These are phyloP conservation scores for Hydropsyche tenuis DNA, from an alignment of 1,140 invertebrate species.

Conservation along the genomic window DNA sequence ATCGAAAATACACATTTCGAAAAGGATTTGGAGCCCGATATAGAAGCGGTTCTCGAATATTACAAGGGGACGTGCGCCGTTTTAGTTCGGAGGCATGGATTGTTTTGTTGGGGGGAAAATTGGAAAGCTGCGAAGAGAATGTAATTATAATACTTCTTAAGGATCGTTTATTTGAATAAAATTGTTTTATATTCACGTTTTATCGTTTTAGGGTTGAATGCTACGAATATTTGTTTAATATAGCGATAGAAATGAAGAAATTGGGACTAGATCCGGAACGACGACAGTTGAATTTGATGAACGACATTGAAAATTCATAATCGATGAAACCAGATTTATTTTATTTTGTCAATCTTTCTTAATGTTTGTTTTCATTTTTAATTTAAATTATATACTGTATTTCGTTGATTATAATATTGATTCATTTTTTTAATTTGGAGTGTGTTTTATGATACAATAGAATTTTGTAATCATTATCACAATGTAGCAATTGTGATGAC, in stretches of 20 bases:
- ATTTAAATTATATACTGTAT: too few species aligned
- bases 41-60: conserved; percentile 77
- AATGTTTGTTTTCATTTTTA: too few species aligned
- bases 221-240: conserved; percentile 94
- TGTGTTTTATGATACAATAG: too few species aligned
- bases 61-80: conserved; percentile 93
- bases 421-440: too few species aligned
- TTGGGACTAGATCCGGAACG: conserved; percentile 74
- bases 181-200: conserved; percentile 45
- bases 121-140: conserved; percentile 98
- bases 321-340: too few species aligned
- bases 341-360: too few species aligned
- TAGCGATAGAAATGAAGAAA: conserved; percentile 88
- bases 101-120: conserved; percentile 96
- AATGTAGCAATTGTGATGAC: too few species aligned
- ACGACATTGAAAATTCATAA: too few species aligned
- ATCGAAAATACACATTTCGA: conserved; percentile 97
- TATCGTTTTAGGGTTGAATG: conserved; percentile 81
- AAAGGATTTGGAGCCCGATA: conserved; percentile 82
- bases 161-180: too few species aligned
- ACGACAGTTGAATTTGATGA: too few species aligned
- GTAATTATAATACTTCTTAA: conserved; percentile 61
- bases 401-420: too few species aligned
- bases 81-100: conserved; percentile 91
- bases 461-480: too few species aligned